Evolutionary conservation across 2,888 invertebrate species (phyloP).

Genomic region (Unio delphinus): DNA sequence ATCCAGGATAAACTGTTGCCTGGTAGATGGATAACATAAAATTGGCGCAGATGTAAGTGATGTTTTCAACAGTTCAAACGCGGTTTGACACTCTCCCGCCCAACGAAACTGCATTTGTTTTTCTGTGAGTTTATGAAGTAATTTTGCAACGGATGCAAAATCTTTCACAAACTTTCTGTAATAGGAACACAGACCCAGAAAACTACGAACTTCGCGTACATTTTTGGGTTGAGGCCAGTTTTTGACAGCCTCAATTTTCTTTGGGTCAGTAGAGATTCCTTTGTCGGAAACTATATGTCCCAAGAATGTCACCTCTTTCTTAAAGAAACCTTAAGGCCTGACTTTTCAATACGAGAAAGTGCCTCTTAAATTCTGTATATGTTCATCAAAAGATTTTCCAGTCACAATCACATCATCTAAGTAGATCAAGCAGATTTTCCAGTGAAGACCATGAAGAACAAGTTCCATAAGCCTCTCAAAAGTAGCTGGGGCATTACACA

Average conservation of each 20-base stretch:
- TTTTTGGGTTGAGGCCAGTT: conserved; percentile 23
- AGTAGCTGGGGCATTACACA: conserved; percentile 4
- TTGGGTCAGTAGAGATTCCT: too few species aligned
- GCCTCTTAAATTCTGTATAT: conserved; percentile 1
- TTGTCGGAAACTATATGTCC: too few species aligned
- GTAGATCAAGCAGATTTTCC: conserved; percentile 15
- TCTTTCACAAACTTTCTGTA: conserved; percentile 33
- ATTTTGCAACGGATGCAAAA: conserved; percentile 33
- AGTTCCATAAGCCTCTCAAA: conserved; percentile 6
- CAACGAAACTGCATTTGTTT: conserved; percentile 14
- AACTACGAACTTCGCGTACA: conserved; percentile 22
- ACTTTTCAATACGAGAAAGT: background rate
- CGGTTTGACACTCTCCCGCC: conserved; percentile 14
- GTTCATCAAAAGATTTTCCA: conserved; percentile 12
- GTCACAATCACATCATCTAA: conserved; percentile 29
- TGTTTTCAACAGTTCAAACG: background rate
- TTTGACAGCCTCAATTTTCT: conserved; percentile 4
- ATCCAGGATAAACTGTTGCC: too few species aligned
- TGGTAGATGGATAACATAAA: conserved; percentile 1
- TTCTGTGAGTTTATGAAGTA: conserved; percentile 23
- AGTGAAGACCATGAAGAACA: conserved; percentile 14
- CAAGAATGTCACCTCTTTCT: background rate
- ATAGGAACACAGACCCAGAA: conserved; percentile 33
- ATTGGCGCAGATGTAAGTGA: conserved; percentile 3
- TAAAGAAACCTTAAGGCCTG: conserved; percentile 11